Evolutionary conservation across 2,113 vertebrate genomes (phyloP).

Genomic region (Syngnathoides biaculeatus): DNA sequence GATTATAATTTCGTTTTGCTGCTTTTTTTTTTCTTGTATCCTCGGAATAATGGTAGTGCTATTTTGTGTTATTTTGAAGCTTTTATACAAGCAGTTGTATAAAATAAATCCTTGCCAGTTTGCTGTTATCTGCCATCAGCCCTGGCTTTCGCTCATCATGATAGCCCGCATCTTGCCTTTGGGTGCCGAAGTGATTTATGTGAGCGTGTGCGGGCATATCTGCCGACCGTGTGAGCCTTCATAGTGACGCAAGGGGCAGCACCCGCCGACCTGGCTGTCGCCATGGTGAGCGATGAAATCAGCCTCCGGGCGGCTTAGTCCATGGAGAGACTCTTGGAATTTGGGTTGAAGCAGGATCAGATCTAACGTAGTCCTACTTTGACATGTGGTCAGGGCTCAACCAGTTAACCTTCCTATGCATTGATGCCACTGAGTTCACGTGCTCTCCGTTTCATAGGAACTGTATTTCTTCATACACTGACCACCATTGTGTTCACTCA

Average conservation of each 20-base stretch:
- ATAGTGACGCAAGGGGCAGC: constrained; percentile 60
- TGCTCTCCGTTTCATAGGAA: constrained; percentile 9
- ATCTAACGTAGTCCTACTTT: constrained; percentile 40
- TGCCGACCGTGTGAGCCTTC: constrained; percentile 42
- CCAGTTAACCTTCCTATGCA: not conserved
- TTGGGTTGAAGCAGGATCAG: constrained; percentile 50
- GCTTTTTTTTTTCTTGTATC: constrained; percentile 48
- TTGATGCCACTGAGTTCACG: constrained; percentile 7
- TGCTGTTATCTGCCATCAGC: constrained; percentile 45
- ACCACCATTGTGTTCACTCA: not conserved
- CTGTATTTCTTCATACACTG: constrained; percentile 5
- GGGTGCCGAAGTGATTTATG: constrained; percentile 40
- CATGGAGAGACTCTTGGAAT: constrained; percentile 18
- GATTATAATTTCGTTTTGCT: too few species aligned
- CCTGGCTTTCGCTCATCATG: constrained; percentile 19
- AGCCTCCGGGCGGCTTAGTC: constrained; percentile 37
- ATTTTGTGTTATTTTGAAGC: constrained; percentile 45
- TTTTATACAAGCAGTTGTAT: constrained; percentile 37
- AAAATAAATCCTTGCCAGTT: constrained; percentile 50
- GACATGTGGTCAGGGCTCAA: constrained; percentile 11
- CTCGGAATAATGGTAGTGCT: constrained; percentile 40
- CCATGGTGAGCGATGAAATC: constrained; percentile 51
- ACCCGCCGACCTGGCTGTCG: constrained; percentile 39
- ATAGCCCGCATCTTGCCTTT: constrained; percentile 22
- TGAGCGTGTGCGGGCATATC: constrained; percentile 49